Percentiles rank a stretch among this genome's conserved stretches.
phyloP scores from a whole-genome alignment of 2,797 vertebrate genomes.

The Hoplostethus atlanticus region DNA sequence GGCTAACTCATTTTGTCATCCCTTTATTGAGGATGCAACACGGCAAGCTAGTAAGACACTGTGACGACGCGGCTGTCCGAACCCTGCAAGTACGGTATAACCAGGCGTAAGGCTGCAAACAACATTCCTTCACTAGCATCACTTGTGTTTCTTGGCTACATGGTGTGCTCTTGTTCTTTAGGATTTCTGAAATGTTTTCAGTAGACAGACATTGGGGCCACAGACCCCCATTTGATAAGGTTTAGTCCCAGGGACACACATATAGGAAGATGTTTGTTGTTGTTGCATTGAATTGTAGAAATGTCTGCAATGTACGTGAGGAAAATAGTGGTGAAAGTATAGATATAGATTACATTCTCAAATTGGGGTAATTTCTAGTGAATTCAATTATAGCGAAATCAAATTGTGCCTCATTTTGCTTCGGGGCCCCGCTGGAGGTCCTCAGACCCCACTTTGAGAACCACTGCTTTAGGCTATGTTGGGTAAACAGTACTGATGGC shows the following conservation, averaged over 20 bases:
- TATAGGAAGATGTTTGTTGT: too few relatives aligned
- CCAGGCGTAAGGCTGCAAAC: neutral
- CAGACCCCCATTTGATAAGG: too few relatives aligned
- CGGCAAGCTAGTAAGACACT: too few relatives aligned
- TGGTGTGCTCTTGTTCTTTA: too few relatives aligned
- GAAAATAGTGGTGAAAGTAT: too few relatives aligned
- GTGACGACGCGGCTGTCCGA: neutral
- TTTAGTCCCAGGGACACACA: too few relatives aligned
- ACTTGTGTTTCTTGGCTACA: too few relatives aligned
- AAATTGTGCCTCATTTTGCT: slow-evolving; percentile 8
- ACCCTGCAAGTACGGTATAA: neutral
- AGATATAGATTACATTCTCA: neutral
- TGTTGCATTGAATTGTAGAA: too few relatives aligned
- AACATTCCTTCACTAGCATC: neutral
- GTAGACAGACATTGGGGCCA: too few relatives aligned
- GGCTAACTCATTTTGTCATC: neutral
- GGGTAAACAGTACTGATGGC: slow-evolving; percentile 6
- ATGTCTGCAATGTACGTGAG: too few relatives aligned
- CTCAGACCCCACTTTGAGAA: slow-evolving; percentile 33
- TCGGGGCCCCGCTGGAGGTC: neutral
- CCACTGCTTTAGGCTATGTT: slow-evolving; percentile 5
- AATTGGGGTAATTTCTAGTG: neutral
- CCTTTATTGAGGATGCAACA: neutral
- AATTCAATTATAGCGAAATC: neutral
- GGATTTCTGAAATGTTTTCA: too few relatives aligned